Base-by-base conservation (phyloP, 2,888 invertebrate genomes). In the Trichopoda pennipes region DNA sequence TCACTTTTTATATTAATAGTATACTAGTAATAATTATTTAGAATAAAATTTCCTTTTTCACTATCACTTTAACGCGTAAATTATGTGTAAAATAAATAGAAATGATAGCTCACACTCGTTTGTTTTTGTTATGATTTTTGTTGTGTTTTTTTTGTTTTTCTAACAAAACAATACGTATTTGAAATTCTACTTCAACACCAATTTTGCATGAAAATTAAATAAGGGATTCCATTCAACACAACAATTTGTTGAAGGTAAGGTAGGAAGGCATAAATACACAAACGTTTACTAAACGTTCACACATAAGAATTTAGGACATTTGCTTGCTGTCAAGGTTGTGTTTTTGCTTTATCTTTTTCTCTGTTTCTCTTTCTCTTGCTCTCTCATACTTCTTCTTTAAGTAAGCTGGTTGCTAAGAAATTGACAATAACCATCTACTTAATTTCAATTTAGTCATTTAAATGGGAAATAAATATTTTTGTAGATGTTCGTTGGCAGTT, bases 151-250 rank as follows among this genome's bases (percentile, higher is more conserved):
- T n/a, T 35, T 17, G 0, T 56, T 60, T 42, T 49, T 42, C 9
- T 60, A 55, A 23, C 64, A 55, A 53, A 72, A 55, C 70, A 66
- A 51, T 60, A 47, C 61, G 44, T 21, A 73, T 73, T 77, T 73
- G 21, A 69, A 81, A 77, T 81, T 81, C 68, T 61, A 73, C 28
- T 63, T 44, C 69, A 70, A 74, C 61, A 73, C 73, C 77, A 81
- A 81, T 69, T 77, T 77, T 58, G 75, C 68, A 28, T 51, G 51
- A 75, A 60, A 75, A 60, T n/a, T 51, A 70, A 63, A 56, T 47
- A 23, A 53, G 35, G 23, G 78, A 64, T 12, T 12, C 10, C 38
- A 44, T 16, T 16, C 12, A 21, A 23, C 38, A 38, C 60, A 58
- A 63, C 17, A 49, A 21, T 28, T 51, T 9, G 38, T 2, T 28